A percentile compares a stretch with the other conserved stretches of the same genome.
phyloP scores from a whole-genome alignment of 2,113 vertebrate genomes.

The Chaetops frenatus region DNA sequence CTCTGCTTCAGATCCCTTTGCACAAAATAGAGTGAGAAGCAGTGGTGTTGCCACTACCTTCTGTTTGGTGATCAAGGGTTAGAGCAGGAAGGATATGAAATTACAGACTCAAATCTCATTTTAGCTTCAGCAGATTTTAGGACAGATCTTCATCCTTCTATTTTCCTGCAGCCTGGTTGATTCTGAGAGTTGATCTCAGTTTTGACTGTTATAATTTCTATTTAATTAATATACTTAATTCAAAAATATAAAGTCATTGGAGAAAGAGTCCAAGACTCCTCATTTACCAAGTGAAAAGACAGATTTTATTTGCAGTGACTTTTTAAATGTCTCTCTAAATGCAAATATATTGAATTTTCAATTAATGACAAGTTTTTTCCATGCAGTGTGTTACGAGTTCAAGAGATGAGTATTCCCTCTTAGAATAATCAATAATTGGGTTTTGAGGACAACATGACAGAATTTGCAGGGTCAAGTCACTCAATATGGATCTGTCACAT shows the following conservation, averaged over 20 bases:
- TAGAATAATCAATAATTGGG: not conserved
- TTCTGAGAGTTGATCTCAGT: not conserved
- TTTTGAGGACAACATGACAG: not conserved
- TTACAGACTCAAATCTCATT: not conserved
- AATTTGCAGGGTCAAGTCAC: not conserved
- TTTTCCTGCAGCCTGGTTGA: not conserved
- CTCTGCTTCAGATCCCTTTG: not conserved
- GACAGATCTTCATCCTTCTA: not conserved
- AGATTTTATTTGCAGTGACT: not conserved
- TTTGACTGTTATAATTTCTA: not conserved
- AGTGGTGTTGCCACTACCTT: not conserved
- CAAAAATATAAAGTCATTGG: not conserved
- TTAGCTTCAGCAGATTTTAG: not conserved
- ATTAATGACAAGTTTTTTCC: not conserved
- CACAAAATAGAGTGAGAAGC: not conserved
- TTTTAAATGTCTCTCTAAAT: not conserved
- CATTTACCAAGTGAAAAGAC: not conserved
- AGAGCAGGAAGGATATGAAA: not conserved
- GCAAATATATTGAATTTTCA: not conserved
- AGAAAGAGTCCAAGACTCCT: not conserved
- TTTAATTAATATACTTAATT: not conserved
- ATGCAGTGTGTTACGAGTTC: not conserved
- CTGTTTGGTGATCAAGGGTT: not conserved
- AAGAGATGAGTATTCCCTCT: not conserved
- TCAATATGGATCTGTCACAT: not conserved